These are phyloP conservation scores for Noctua fimbriata DNA, from an alignment of 2,888 invertebrate species.

Conservation along the genomic window DNA sequence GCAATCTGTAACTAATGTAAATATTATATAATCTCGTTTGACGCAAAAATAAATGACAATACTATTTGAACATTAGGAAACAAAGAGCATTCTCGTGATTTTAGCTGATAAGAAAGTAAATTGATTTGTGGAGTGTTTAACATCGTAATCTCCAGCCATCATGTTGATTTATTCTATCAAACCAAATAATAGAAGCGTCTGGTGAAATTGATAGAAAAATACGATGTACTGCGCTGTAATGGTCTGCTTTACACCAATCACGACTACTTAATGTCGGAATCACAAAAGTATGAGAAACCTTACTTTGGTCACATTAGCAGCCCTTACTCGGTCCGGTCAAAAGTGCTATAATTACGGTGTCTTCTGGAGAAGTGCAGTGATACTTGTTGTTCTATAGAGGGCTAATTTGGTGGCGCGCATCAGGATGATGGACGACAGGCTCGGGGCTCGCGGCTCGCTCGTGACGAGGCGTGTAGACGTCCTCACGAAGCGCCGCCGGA, in stretches of 20 bases:
- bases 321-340: slow-evolving; percentile 2
- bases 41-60: slow-evolving; percentile 49
- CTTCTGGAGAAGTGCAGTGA: slow-evolving; percentile 13
- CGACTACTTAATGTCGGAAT: neutral
- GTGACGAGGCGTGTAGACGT: slow-evolving; percentile 59
- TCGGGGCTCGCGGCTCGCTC: slow-evolving; percentile 48
- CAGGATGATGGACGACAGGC: slow-evolving; percentile 46
- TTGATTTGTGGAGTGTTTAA: slow-evolving; percentile 36
- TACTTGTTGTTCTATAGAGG: slow-evolving; percentile 20
- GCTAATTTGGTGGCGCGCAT: slow-evolving; percentile 44
- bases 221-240: neutral
- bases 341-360: slow-evolving; percentile 34
- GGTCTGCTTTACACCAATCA: neutral
- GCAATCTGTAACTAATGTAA: slow-evolving; percentile 38
- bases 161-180: slow-evolving; percentile 1
- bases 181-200: neutral
- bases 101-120: slow-evolving; percentile 31
- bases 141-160: slow-evolving; percentile 10
- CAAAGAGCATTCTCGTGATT: slow-evolving; percentile 28
- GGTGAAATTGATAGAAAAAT: neutral
- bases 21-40: slow-evolving; percentile 22
- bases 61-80: slow-evolving; percentile 44
- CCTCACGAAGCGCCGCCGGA: slow-evolving; percentile 65
- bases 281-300: neutral
- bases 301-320: neutral